Base-by-base conservation (phyloP, 2,888 invertebrate genomes). In the Heliconius sara region DNA sequence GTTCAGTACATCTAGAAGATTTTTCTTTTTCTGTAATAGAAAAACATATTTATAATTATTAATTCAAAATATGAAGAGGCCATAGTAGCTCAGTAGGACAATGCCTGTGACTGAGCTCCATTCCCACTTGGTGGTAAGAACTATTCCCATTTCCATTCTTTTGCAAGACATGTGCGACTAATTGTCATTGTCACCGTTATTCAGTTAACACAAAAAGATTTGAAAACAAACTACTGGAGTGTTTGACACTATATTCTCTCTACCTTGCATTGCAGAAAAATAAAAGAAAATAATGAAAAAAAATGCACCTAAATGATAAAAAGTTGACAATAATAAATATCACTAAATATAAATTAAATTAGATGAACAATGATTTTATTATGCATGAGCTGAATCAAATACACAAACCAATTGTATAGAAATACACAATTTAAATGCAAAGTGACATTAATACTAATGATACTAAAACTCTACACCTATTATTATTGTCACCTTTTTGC, bases 11-110 rank as follows among this genome's bases (percentile, higher is more conserved):
- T 77, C 85, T 87, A 19, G 84, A 75, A 12, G 86, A 83, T 83
- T 85, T 90, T 0, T 89, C 88, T 73, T 80, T 83, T n/a, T 83
- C 90, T 90, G 87, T 19, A 81, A 79, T 34, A 63, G 65, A 66
- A 39, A 25, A 52, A 22, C 63, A 65, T 30, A 30, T 65, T n/a
- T 16, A 75, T 65, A 27, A 27, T 25, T 12, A 9, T 25, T 72
- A 52, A 30, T 43, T 68, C 1, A 1, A 43, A n/a, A 68, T 68
- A 43, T 25, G 16, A n/a, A 60, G n/a, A 60, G n/a, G n/a, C 60
- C n/a, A n/a, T 1, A n/a, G n/a, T 10, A n/a, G 22, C 10, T 22
- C 60, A n/a, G 60, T 10, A 4, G 10, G 10, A 3, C n/a, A 60
- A n/a, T 60, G n/a, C 0, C n/a, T n/a, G 60, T 60, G 3, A 10